A percentile compares a stretch with the other conserved stretches of the same genome.
Evolutionary conservation across 2,888 invertebrate genomes (phyloP).

Genomic region (Ectobius pallidus): DNA sequence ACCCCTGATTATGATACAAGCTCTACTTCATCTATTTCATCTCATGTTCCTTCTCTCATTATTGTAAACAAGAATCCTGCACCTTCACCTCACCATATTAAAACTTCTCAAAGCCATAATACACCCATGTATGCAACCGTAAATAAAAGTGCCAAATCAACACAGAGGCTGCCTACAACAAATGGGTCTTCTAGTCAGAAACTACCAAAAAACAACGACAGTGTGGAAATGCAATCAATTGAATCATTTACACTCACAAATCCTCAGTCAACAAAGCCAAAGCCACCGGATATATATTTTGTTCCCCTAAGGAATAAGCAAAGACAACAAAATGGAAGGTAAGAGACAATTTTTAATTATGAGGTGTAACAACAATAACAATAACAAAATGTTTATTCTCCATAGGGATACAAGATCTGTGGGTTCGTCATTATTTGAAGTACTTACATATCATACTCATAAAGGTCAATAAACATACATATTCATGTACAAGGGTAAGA

Average conservation of each 20-base stretch:
- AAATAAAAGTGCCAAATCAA: not conserved
- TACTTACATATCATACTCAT: no score
- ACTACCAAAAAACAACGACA: constrained; percentile 23
- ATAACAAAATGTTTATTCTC: no score
- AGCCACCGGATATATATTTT: constrained; percentile 74
- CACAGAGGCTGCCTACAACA: not conserved
- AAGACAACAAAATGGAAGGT: not conserved
- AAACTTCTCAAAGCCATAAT: not conserved
- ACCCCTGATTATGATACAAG: constrained; percentile 63
- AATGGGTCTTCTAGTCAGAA: not conserved
- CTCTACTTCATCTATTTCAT: constrained; percentile 48
- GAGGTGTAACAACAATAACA: no score
- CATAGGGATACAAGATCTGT: no score
- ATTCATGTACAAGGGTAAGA: no score
- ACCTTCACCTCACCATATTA: not conserved
- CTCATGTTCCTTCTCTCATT: constrained; percentile 18
- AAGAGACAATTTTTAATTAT: no score
- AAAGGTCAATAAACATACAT: no score
- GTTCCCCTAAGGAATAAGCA: constrained; percentile 49
- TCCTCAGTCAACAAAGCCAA: constrained; percentile 64
- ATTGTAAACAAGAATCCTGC: not conserved
- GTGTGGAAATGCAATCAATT: constrained; percentile 76
- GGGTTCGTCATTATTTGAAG: no score
- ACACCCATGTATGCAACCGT: not conserved
- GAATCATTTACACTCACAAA: constrained; percentile 76